Base-by-base conservation (phyloP, 2,888 invertebrate species). In the Acanthoscelides obtectus region DNA sequence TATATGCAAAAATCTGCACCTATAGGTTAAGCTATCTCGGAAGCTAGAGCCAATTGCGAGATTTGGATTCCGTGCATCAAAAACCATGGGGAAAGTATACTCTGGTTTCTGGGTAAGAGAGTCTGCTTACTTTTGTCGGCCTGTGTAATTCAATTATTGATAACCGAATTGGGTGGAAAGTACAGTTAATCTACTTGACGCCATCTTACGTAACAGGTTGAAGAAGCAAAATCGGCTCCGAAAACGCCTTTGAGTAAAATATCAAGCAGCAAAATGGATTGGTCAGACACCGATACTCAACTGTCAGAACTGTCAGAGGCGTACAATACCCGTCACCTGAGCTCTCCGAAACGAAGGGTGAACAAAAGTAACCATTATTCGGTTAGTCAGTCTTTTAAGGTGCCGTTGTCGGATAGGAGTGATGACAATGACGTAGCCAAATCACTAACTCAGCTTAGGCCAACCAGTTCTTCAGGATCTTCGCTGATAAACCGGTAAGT, bases 221-320 rank as follows among this genome's bases (percentile, higher is more conserved):
- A 78, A 21, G 77, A 76, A 68, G 73, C 72, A 27, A 74, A 74
- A 25, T 75, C 75, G 0, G 67, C 64, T 8, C 72, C 85, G 81
- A 2, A 83, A 84, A 21, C 84, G 85, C 20, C 85, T n/a, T 19
- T 20, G 21, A 64, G 69, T 1, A 83, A 80, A 72, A 82, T 80
- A 71, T 80, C 83, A 6, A 80, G 81, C 12, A 81, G 82, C 0
- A 85, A 84, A 73, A 73, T 84, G 69, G 86, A 86, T 78, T 85
- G 85, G 84, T 85, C 84, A 0, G 86, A 86, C 74, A 85, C 80
- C 73, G 86, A 86, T 66, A 85, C 85, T 0, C 76, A 82, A 67
- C 17, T 69, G 1, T 85, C 84, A 20, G 84, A 85, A 73, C 79
- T 82, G 68, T 83, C 80, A 19, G 84, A 84, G 72, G 76, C 71